Conservation (phyloP, 2,113 vertebrate species). For the Manacus vitellinus region DNA sequence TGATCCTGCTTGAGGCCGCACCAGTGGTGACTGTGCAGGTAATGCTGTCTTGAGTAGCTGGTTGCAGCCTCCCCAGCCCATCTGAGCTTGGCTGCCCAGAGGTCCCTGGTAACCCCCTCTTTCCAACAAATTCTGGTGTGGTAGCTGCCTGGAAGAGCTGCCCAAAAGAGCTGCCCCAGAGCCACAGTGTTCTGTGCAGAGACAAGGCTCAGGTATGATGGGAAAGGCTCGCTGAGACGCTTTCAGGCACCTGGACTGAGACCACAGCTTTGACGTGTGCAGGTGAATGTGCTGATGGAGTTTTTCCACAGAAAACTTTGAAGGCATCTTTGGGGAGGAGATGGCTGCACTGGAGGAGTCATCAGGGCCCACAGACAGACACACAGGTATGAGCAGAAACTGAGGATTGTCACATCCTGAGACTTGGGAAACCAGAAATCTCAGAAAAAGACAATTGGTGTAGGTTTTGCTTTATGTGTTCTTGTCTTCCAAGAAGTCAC, state of each 20-base stretch:
- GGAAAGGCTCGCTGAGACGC: accelerated
- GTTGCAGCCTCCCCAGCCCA: not conserved
- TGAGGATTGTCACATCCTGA: not conserved
- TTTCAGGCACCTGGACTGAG: not conserved
- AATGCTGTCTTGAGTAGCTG: not conserved
- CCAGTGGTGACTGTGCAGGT: not conserved
- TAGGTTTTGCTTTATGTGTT: not conserved
- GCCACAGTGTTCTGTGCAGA: not conserved
- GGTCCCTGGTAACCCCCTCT: not conserved
- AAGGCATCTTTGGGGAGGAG: no score
- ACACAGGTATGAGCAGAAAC: not conserved
- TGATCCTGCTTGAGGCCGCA: not conserved
- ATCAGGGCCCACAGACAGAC: not conserved
- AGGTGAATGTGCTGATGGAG: not conserved
- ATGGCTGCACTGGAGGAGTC: not conserved
- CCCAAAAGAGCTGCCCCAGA: not conserved
- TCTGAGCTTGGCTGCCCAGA: not conserved
- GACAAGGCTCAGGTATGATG: not conserved
- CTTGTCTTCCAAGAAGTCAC: not conserved
- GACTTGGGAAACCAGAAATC: not conserved
- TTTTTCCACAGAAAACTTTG: not conserved
- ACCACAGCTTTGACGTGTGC: not conserved
- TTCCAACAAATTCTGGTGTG: not conserved
- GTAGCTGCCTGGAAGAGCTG: not conserved
- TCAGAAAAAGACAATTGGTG: not conserved